Base-by-base conservation (phyloP, 2,888 invertebrate genomes). In the Girardia tigrina region DNA sequence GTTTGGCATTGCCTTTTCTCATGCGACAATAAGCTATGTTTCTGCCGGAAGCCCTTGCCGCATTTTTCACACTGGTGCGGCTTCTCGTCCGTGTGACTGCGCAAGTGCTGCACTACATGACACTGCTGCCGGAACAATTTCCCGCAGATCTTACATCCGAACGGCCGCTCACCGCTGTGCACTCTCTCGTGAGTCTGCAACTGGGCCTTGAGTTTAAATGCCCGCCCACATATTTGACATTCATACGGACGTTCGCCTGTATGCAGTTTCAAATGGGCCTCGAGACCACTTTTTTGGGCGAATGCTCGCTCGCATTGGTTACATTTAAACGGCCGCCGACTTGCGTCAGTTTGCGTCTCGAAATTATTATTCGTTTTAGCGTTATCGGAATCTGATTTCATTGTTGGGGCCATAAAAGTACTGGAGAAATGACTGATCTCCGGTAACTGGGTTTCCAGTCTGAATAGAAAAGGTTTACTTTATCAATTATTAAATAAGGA, bases 121-220 rank as follows among this genome's bases (percentile, higher is more conserved):
- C 75, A 71, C 28, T 75, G 75, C 29, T 75, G 75, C 14, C 75
- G 75, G 28, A 75, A 75, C 12, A 75, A 29, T 26, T 75, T 75
- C 12, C 75, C 75, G 72, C 75, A 75, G 14, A 75, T 27, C 29
- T 71, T 75, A 71, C 75, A 75, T 23, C 75, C 75, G 28, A 71
- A 75, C 26, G 75, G 75, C 8, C 75, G 75, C 26, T 75, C 75
- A 12, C 75, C 75, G 23, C 75, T 75, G 75, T 75, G 75, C 16
- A 75, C 75, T 26, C 75, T 56, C 26, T 71, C 29, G 72, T 75
- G 75, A 12, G 75, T 75, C 12, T 69, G 69, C 72, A 75, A 27
- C 29, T 75, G 75, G 23, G 70, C 70, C 29, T 75, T 75, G 71
- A 71, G 29, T 23, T 70, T 56, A 70, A 75, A 75, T 26, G 75